Base-by-base conservation (phyloP, 1,140 invertebrate species). In the Drosophila seguyi region DNA sequence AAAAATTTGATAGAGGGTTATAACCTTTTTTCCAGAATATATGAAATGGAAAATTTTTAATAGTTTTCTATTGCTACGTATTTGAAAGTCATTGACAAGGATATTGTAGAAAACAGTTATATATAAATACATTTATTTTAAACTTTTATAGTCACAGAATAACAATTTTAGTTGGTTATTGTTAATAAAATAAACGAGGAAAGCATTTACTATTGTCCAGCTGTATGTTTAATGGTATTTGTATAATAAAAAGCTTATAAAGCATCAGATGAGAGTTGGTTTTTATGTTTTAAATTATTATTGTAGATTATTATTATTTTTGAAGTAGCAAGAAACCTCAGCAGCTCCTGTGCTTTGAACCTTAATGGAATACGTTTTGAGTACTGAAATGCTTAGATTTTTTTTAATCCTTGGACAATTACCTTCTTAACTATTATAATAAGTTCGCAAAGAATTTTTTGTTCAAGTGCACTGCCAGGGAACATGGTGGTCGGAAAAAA, bases 401-500 rank as follows among this genome's bases (percentile, higher is more conserved):
- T 14, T 20, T 13, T 29, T 16, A 52, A 20, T 20, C 1, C 29
- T 13, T 18, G 3, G 11, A 3, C n/a, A 13, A 31, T 20, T 34
- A 34, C 10, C 11, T 13, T 31, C 27, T 18, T 13, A 20, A 8
- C 11, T 53, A 6, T 13, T 29, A 13, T 29, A n/a, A 27, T n/a
- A 11, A 1, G 6, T n/a, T 34, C 2, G 2, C 4, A 34, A 39
- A 0, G 3, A 0, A 16, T 13, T n/a, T 42, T 63, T 63, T 67
- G 3, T 22, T 3, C 2, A 10, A 44, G 61, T 69, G 45, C 29
- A 10, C 2, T 39, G 45, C 20, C n/a, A 4, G 44, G 36, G 66
- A 67, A 50, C 27, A 34, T 29, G 61, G 45, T 38, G 31, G 36
- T 53, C 47, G n/a, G 61, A 45, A 69, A 69, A 45, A 69, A 69